A percentile compares a stretch with the other conserved stretches of the same genome.
Evolutionary conservation across 2,888 invertebrate genomes (phyloP).

Genomic region (Mythimna lalbum): DNA sequence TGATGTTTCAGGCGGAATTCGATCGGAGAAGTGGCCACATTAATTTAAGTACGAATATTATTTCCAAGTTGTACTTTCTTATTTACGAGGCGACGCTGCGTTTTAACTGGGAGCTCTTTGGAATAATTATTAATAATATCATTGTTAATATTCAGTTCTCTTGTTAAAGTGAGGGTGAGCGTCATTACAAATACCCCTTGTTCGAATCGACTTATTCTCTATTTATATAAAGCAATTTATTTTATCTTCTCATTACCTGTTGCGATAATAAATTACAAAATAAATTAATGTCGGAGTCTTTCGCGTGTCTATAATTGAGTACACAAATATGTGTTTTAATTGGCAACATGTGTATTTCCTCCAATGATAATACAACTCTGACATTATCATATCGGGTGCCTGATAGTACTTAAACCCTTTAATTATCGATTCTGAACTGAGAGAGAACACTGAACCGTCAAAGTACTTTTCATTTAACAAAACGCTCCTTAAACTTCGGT

Average conservation of each 20-base stretch:
- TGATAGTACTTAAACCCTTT: constrained; percentile 55
- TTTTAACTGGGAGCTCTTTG: constrained; percentile 9
- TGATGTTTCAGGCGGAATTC: constrained; percentile 70
- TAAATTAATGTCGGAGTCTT: constrained; percentile 12
- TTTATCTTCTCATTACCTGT: neutral
- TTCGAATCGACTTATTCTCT: neutral
- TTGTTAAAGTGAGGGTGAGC: neutral
- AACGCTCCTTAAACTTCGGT: constrained; percentile 46
- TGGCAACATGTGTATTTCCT: constrained; percentile 44
- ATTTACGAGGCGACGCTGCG: constrained; percentile 36
- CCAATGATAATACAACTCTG: constrained; percentile 52
- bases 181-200: neutral
- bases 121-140: constrained; percentile 29
- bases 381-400: constrained; percentile 42
- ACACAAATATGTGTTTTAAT: constrained; percentile 33
- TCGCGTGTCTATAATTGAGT: constrained; percentile 35
- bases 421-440: constrained; percentile 64
- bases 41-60: constrained; percentile 57
- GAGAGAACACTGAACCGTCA: constrained; percentile 51
- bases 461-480: constrained; percentile 59
- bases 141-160: constrained; percentile 32
- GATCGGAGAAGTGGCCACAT: constrained; percentile 66
- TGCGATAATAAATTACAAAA: constrained; percentile 26
- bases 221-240: constrained; percentile 1
- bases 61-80: constrained; percentile 38